Conservation (phyloP, 2,888 invertebrate species). For the Cylloceria caligata region DNA sequence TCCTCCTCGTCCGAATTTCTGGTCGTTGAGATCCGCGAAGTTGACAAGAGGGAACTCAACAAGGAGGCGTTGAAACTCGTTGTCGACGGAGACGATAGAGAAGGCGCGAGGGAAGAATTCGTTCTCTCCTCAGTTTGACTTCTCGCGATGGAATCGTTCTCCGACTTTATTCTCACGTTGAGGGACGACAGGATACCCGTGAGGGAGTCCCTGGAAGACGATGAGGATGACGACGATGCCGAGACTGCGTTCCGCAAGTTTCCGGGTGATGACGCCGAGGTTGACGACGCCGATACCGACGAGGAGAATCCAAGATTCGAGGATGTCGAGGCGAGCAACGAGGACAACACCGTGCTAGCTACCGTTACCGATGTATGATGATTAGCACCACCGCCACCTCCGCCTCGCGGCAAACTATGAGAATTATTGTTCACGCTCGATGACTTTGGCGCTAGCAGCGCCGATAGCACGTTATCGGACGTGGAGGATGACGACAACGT, state of each 20-base stretch:
- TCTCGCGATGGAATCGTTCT: constrained; percentile 70
- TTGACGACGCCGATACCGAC: constrained; percentile 57
- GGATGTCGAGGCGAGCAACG: constrained; percentile 72
- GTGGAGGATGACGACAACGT: constrained; percentile 59
- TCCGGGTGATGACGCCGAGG: constrained; percentile 67
- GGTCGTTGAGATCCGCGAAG: constrained; percentile 73
- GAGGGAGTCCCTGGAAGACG: constrained; percentile 76
- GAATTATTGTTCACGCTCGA: constrained; percentile 65
- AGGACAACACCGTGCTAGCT: constrained; percentile 73
- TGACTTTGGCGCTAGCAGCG: constrained; percentile 72
- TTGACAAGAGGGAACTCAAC: constrained; percentile 77
- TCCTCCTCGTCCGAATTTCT: constrained; percentile 70
- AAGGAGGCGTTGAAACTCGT: constrained; percentile 73
- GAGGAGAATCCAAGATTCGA: constrained; percentile 61
- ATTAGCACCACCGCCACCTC: too few species aligned
- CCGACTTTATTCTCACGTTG: constrained; percentile 78
- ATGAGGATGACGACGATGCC: constrained; percentile 66
- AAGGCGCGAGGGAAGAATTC: constrained; percentile 33
- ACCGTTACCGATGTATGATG: constrained; percentile 58
- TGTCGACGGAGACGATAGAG: constrained; percentile 64
- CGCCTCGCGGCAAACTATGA: too few species aligned
- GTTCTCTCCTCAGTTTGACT: constrained; percentile 67
- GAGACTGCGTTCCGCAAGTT: constrained; percentile 62
- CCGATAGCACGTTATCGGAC: constrained; percentile 72
- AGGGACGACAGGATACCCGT: constrained; percentile 77